These are phyloP conservation scores for Eudemis profundana DNA, from an alignment of 2,888 invertebrate species.

Conservation along the genomic window DNA sequence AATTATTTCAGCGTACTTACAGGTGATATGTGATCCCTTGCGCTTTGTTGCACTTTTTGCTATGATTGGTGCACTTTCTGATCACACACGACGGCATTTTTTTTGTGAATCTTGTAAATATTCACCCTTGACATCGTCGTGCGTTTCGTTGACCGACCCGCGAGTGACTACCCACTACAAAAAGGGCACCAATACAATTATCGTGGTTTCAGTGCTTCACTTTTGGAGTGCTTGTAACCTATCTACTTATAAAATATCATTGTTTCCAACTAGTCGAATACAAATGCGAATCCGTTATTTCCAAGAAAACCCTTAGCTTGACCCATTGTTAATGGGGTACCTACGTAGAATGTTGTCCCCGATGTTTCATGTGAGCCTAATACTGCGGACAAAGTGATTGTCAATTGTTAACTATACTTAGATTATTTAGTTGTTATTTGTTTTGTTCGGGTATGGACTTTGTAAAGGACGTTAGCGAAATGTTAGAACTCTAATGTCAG, in stretches of 20 bases:
- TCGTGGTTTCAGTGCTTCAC: no score
- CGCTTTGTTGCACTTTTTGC: no score
- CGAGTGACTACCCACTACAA: no score
- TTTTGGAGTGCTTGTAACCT: no score
- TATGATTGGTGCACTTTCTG: no score
- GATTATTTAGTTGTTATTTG: slow-evolving; percentile 41
- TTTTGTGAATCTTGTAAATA: no score
- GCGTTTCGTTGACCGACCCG: no score
- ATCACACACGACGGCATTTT: no score
- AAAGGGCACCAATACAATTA: no score
- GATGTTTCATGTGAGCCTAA: slow-evolving; percentile 35
- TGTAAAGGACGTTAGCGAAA: slow-evolving; percentile 25
- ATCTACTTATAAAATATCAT: not conserved
- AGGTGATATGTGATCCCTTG: no score
- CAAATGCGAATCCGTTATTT: slow-evolving; percentile 3
- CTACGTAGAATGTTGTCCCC: slow-evolving; percentile 22
- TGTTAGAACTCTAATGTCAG: not conserved
- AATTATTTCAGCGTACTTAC: no score
- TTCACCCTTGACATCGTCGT: no score
- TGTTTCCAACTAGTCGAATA: slow-evolving; percentile 7
- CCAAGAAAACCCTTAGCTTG: slow-evolving; percentile 1
- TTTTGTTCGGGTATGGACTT: slow-evolving; percentile 26
- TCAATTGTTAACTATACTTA: slow-evolving; percentile 67
- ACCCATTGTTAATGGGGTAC: slow-evolving; percentile 9
- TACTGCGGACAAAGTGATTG: slow-evolving; percentile 59